Conservation (phyloP, 2,113 vertebrate species). For the Brachirus orientalis region DNA sequence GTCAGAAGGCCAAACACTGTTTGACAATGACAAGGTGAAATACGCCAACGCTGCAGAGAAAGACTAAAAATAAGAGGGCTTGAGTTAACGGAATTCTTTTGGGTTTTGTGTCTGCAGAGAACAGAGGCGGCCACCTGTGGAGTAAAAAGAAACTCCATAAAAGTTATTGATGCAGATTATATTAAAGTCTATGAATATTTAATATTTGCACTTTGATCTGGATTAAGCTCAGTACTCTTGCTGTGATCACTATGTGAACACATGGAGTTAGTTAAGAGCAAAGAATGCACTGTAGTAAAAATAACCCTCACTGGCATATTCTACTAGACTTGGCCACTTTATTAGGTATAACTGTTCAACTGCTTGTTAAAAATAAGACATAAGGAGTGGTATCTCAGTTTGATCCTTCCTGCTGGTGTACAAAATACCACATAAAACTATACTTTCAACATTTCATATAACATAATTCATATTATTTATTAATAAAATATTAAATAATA, state of each 20-base stretch:
- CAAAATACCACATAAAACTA: too few relatives aligned
- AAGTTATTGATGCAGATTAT: slow-evolving; percentile 42
- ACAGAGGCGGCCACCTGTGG: slow-evolving; percentile 28
- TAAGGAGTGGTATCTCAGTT: too few relatives aligned
- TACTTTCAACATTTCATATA: too few relatives aligned
- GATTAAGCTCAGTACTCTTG: slow-evolving; percentile 49
- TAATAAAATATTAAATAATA: too few relatives aligned
- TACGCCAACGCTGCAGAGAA: slow-evolving; percentile 44
- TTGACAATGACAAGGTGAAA: slow-evolving; percentile 40
- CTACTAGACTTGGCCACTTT: too few relatives aligned
- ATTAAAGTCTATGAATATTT: slow-evolving; percentile 22
- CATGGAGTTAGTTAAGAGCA: neutral
- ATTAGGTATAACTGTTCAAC: too few relatives aligned
- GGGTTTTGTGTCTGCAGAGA: slow-evolving; percentile 43
- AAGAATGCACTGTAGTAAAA: neutral
- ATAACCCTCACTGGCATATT: neutral
- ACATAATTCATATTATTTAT: too few relatives aligned
- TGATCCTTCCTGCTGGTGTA: too few relatives aligned
- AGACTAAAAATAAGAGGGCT: slow-evolving; percentile 55
- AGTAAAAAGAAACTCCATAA: slow-evolving; percentile 23
- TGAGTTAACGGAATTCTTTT: slow-evolving; percentile 25
- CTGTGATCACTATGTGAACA: slow-evolving; percentile 50
- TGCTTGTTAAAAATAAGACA: too few relatives aligned
- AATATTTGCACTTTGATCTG: slow-evolving; percentile 44
- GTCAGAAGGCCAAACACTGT: slow-evolving; percentile 53